These are phyloP conservation scores for Ctenicera cuprea DNA, from an alignment of 2,888 invertebrate genomes.

Conservation along the genomic window DNA sequence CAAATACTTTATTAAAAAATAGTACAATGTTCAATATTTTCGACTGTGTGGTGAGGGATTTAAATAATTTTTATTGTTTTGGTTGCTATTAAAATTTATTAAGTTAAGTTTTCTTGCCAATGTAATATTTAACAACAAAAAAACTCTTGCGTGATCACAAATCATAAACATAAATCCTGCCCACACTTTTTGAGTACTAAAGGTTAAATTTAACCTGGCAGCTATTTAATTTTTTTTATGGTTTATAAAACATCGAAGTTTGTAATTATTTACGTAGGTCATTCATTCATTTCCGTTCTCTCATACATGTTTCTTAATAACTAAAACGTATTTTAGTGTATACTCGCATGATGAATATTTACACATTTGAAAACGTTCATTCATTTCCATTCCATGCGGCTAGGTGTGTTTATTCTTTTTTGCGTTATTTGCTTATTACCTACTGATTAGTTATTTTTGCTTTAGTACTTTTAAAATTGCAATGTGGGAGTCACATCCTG, in stretches of 20 bases:
- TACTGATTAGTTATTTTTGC: conserved; percentile 25
- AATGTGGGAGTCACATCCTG: conserved; percentile 49
- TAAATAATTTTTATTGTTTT: too few relatives aligned
- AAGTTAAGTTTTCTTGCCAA: too few relatives aligned
- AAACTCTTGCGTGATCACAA: too few relatives aligned
- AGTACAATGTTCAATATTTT: too few relatives aligned
- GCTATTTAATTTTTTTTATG: too few relatives aligned
- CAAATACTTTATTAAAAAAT: too few relatives aligned
- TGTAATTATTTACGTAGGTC: background rate
- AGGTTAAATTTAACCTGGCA: too few relatives aligned
- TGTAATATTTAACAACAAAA: too few relatives aligned
- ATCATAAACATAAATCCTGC: too few relatives aligned
- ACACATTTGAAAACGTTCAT: background rate
- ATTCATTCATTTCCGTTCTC: conserved; percentile 15
- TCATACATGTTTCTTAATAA: conserved; percentile 6
- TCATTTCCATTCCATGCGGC: conserved; percentile 18
- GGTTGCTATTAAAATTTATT: too few relatives aligned
- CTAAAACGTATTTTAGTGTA: conserved; percentile 2
- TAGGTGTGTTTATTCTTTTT: conserved; percentile 18
- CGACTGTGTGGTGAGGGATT: too few relatives aligned
- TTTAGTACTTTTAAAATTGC: conserved; percentile 26
- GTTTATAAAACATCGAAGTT: background rate
- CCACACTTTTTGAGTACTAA: too few relatives aligned
- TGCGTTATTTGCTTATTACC: conserved; percentile 13
- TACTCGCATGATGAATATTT: conserved; percentile 5